Evolutionary conservation across 2,888 invertebrate species (phyloP), one percentile per base, ranked within the genome.

Genomic region (Hypomecis punctinalis): DNA sequence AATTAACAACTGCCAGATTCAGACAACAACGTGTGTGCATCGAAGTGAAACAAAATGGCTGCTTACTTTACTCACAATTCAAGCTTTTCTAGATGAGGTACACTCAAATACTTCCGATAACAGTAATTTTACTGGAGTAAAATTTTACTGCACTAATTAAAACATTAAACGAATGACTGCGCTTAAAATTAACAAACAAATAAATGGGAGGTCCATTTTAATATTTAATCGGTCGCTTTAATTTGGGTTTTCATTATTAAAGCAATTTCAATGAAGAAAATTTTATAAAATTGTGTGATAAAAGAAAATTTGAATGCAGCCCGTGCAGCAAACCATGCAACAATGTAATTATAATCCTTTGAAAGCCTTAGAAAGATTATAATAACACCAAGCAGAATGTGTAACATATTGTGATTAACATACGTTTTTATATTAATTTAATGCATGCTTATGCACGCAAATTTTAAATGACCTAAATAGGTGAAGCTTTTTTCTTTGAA

Each of bases 21-120:
- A 61, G 57, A 33, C 7, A 36, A 45, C 40, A 6, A 46, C 37
- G 45, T 43, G 61, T 68, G 67, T 66, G 70, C 66, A 56, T 63
- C 55, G 58, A 55, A 46, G 55, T 61, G 61, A 68, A 65, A 68
- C 63, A 69, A 69, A 70, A 73, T 61, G 65, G 58, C 62, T 63
- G 66, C 75, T 77, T 75, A 13, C 43, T 55, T 23, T 71, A 23
- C 48, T 55, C 40, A 49, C 43, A 45, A 49, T 49, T 11, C 45
- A 46, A 46, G 51, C 51, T 56, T 56, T 48, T 37, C 47, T 47
- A 33, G 47, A 42, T 42, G 48, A 52, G 10, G 13, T 40, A 43
- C 40, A 36, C 11, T 13, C 57, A 61, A 62, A 46, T 13, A 37
- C 10, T 42, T 33, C 5, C 33, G 6, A 33, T 52, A 40, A 52